These are phyloP conservation scores for Cyclophora punctaria DNA, from an alignment of 2,888 invertebrate genomes.

Conservation along the genomic window DNA sequence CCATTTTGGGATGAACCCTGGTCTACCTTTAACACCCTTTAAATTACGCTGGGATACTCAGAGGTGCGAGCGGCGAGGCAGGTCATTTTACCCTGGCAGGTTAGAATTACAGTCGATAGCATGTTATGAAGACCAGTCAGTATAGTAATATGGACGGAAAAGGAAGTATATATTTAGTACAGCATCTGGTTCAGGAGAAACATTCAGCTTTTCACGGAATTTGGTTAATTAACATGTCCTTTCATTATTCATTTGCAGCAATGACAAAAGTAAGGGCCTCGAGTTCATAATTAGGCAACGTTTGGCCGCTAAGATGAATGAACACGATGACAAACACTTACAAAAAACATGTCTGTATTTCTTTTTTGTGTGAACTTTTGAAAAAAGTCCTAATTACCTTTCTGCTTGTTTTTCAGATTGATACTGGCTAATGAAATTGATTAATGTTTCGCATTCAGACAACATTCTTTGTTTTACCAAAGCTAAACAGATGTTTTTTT, in stretches of 20 bases:
- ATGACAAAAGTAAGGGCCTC: neutral
- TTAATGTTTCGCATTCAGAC: too few relatives aligned
- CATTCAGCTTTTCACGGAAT: conserved; percentile 59
- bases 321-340: too few relatives aligned
- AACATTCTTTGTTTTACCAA: too few relatives aligned
- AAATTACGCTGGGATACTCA: conserved; percentile 31
- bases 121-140: conserved; percentile 58
- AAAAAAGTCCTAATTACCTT: too few relatives aligned
- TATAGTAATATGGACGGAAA: conserved; percentile 69
- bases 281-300: conserved; percentile 43
- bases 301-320: too few relatives aligned
- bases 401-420: too few relatives aligned
- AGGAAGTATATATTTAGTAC: conserved; percentile 71
- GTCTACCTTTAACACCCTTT: conserved; percentile 38
- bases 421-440: too few relatives aligned
- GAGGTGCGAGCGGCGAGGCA: conserved; percentile 30
- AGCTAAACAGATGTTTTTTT: too few relatives aligned
- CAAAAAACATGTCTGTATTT: too few relatives aligned
- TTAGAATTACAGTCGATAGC: conserved; percentile 59
- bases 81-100: conserved; percentile 43
- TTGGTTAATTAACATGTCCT: conserved; percentile 66
- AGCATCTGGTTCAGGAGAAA: conserved; percentile 60
- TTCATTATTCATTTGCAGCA: conserved; percentile 16
- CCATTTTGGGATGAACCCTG: conserved; percentile 46
- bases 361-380: too few relatives aligned